Evolutionary conservation across 1,140 invertebrate genomes (phyloP).

Genomic region (Xylocopa sonorina): DNA sequence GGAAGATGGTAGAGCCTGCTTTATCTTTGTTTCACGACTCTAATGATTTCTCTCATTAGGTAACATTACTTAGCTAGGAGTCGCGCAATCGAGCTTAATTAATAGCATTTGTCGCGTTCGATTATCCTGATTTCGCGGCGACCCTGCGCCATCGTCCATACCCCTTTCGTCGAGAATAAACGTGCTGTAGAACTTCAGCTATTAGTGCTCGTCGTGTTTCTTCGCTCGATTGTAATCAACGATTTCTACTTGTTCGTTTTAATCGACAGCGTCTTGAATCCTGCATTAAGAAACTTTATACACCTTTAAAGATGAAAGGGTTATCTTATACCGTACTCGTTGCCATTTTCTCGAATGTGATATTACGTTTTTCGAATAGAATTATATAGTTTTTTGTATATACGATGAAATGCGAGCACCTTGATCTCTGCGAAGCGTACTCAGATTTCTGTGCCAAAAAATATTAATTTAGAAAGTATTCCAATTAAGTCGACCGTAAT

Average conservation of each 20-base stretch:
- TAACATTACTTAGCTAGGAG: conserved; percentile 54
- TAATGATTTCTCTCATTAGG: conserved; percentile 69
- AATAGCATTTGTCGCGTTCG: conserved; percentile 64
- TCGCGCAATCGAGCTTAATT: conserved; percentile 65
- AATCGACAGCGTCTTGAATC: neutral
- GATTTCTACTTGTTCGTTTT: neutral
- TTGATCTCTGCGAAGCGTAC: no score
- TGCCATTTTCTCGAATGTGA: no score
- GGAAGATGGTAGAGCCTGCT: no score
- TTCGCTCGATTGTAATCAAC: neutral
- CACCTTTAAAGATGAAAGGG: neutral
- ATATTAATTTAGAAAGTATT: no score
- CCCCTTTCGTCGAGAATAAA: neutral
- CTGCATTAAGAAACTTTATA: neutral
- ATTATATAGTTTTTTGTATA: no score
- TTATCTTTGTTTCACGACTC: conserved; percentile 57
- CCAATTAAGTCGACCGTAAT: no score
- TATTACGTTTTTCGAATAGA: no score
- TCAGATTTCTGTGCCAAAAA: no score
- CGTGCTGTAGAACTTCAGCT: neutral
- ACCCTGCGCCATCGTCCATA: neutral
- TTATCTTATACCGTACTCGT: no score
- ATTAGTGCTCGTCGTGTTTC: neutral
- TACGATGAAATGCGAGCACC: no score
- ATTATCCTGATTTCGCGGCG: conserved; percentile 51